These are phyloP conservation scores for Heliconius cydno DNA, from an alignment of 2,888 invertebrate genomes.

Conservation along the genomic window DNA sequence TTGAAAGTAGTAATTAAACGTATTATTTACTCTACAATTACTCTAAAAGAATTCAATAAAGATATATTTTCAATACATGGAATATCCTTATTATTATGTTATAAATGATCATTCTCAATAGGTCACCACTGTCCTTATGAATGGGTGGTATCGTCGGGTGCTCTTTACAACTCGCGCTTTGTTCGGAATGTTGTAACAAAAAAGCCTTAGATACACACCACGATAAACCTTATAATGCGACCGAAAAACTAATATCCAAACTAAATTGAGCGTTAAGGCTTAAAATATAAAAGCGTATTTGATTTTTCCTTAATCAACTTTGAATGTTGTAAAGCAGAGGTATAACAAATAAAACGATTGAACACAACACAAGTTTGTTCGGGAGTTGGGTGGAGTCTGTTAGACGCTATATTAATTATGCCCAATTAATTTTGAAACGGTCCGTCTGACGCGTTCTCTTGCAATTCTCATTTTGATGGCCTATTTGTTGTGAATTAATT, in stretches of 20 bases:
- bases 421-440: slow-evolving; percentile 79
- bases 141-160: slow-evolving; percentile 82
- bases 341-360: slow-evolving; percentile 72
- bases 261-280: slow-evolving; percentile 55
- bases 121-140: slow-evolving; percentile 82
- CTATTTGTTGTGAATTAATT: slow-evolving; percentile 53
- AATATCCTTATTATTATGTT: slow-evolving; percentile 63
- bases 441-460: slow-evolving; percentile 63
- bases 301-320: slow-evolving; percentile 26
- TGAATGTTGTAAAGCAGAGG: slow-evolving; percentile 47
- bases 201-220: slow-evolving; percentile 80
- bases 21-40: background rate
- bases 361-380: slow-evolving; percentile 69
- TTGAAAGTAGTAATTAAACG: background rate
- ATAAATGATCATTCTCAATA: slow-evolving; percentile 73
- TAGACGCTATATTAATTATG: slow-evolving; percentile 82
- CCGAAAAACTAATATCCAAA: slow-evolving; percentile 37
- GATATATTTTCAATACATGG: slow-evolving; percentile 22
- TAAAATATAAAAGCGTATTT: slow-evolving; percentile 42
- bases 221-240: slow-evolving; percentile 64
- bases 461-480: slow-evolving; percentile 71
- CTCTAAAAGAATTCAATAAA: background rate
- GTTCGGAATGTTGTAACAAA: slow-evolving; percentile 83
- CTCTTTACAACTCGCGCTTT: slow-evolving; percentile 82
- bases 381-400: slow-evolving; percentile 77